Evolutionary conservation across 2,113 vertebrate species (phyloP), one percentile per base, ranked within the genome.

Genomic region (Heterotis niloticus): DNA sequence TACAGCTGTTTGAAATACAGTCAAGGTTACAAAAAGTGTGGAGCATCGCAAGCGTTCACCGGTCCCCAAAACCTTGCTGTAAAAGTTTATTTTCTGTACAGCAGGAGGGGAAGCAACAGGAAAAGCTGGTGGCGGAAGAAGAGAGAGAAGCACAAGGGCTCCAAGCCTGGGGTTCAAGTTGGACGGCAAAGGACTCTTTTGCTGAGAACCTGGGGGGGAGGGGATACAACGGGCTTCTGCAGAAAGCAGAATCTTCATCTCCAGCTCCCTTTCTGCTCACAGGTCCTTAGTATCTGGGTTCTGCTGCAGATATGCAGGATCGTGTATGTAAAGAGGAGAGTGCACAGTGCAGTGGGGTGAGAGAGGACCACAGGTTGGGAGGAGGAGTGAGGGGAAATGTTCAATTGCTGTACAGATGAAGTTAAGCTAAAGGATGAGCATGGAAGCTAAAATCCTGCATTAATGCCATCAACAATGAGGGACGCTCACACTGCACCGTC

Each of bases 281-380:
- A 57, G 71, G 81, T 18, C 59, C 86, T 87, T 86, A 85, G 85
- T 85, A 87, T 87, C 88, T 81, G 83, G 85, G 86, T 85, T 83
- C 79, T 79, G 83, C 80, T 57, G 79, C 78, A 83, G 86, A 90
- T 86, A 87, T 87, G 80, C 86, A 86, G 78, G 83, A 81, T 77
- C 59, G 68, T 14, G 2, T 14, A 77, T 59, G 26, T 75, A 74
- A 83, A 44, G 81, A 79, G 80, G 83, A 84, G 79, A 64, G 68
- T 51, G 76, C 28, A 71, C 82, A 73, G 65, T 76, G 85, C 84
- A 82, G 85, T 78, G 84, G 28, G 54, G 20, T 66, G 51, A 52
- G 52, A 60, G 79, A 82, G 67, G 17, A 51, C 20, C 28, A 60
- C 2, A n/a, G n/a, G 67, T 20, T 59, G 34, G 60, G 20, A 23